Conservation (phyloP, 2,888 invertebrate species). For the Coremacera marginata region DNA sequence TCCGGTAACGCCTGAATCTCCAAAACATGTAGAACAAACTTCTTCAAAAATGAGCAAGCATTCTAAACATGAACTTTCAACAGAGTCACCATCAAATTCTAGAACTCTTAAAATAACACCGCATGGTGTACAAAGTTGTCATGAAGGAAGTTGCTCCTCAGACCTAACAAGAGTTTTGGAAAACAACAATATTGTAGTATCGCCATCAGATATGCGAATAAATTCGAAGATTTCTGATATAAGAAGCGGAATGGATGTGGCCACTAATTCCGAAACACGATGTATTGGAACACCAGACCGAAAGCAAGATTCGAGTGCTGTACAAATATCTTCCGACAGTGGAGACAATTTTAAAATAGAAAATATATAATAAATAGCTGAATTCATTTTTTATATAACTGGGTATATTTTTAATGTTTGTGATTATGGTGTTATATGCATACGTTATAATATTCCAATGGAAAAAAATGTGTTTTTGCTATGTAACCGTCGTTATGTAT, state of each 20-base stretch:
- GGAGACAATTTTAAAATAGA: slow-evolving; percentile 68
- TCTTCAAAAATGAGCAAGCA: slow-evolving; percentile 62
- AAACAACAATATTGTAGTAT: slow-evolving; percentile 48
- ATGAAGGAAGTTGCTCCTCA: slow-evolving; percentile 10
- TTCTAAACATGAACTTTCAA: slow-evolving; percentile 52
- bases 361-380: slow-evolving; percentile 59
- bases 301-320: slow-evolving; percentile 65
- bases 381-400: not conserved
- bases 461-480: not conserved
- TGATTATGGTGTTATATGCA: not conserved
- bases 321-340: slow-evolving; percentile 65
- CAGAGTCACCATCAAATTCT: slow-evolving; percentile 44
- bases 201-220: slow-evolving; percentile 49
- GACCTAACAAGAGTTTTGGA: slow-evolving; percentile 43
- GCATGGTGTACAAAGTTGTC: slow-evolving; percentile 33
- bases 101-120: slow-evolving; percentile 53
- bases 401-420: not conserved
- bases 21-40: slow-evolving; percentile 54
- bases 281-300: slow-evolving; percentile 49
- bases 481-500: not conserved
- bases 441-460: not conserved
- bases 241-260: slow-evolving; percentile 11
- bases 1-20: slow-evolving; percentile 23
- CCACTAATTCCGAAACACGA: slow-evolving; percentile 31
- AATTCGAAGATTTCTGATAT: slow-evolving; percentile 9